Conservation (phyloP, 1,140 invertebrate genomes). For the Drosophila seguyi region DNA sequence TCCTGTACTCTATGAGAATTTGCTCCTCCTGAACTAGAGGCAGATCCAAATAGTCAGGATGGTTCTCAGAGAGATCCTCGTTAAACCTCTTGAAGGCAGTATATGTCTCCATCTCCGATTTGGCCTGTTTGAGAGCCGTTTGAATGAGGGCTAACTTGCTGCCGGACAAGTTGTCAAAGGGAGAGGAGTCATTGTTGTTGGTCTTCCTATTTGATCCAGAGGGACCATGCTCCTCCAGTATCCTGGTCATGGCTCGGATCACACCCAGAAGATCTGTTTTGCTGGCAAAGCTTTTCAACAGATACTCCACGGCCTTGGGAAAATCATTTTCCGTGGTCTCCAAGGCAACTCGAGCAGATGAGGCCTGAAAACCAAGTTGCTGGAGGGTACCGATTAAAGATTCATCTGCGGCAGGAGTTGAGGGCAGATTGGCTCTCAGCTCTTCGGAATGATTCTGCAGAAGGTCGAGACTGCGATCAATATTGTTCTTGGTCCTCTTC, state of each 20-base stretch:
- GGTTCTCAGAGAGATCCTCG: constrained; percentile 86
- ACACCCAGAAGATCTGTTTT: constrained; percentile 43
- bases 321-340: constrained; percentile 86
- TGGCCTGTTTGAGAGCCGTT: constrained; percentile 43
- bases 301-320: constrained; percentile 87
- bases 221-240: constrained; percentile 5
- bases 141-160: constrained; percentile 37
- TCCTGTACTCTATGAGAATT: constrained; percentile 87
- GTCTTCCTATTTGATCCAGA: constrained; percentile 3
- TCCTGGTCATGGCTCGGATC: constrained; percentile 32
- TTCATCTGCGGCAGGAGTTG: constrained; percentile 67
- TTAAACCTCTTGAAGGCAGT: constrained; percentile 87
- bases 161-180: constrained; percentile 12
- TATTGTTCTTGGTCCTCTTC: constrained; percentile 88
- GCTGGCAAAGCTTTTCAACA: constrained; percentile 76
- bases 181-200: neutral
- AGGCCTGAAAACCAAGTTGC: constrained; percentile 87
- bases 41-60: constrained; percentile 88
- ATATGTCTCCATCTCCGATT: constrained; percentile 55
- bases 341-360: constrained; percentile 86
- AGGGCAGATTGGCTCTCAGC: constrained; percentile 45
- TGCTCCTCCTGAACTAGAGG: constrained; percentile 87
- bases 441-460: constrained; percentile 62
- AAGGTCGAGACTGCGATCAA: constrained; percentile 59
- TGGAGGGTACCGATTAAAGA: constrained; percentile 79